These are phyloP conservation scores for Drosophila kanekoi DNA, from an alignment of 2,888 invertebrate genomes.

Conservation along the genomic window DNA sequence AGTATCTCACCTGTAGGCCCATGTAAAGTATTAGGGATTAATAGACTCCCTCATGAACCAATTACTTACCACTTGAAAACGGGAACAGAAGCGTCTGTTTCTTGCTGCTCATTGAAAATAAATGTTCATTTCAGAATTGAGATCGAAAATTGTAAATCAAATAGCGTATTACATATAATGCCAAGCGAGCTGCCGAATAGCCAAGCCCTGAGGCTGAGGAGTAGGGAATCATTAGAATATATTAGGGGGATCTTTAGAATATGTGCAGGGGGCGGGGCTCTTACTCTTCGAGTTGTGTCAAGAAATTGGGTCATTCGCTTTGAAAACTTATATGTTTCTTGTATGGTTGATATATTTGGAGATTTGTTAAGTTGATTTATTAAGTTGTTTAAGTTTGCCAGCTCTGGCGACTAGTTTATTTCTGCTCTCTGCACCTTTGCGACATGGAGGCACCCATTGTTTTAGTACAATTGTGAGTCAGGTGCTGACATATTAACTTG, in stretches of 20 bases:
- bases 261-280: constrained; percentile 27
- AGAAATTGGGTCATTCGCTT: constrained; percentile 68
- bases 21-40: not conserved
- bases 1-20: no score
- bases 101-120: constrained; percentile 36
- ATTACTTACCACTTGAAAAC: constrained; percentile 9
- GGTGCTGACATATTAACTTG: constrained; percentile 4
- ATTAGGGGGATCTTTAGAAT: constrained; percentile 26
- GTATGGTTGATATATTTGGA: constrained; percentile 66
- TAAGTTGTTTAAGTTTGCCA: constrained; percentile 40
- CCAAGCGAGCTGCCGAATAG: constrained; percentile 1
- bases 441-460: constrained; percentile 18
- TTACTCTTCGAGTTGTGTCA: constrained; percentile 36
- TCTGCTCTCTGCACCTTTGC: constrained; percentile 33
- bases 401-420: constrained; percentile 52
- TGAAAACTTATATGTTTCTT: constrained; percentile 23
- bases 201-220: no score
- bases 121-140: constrained; percentile 56
- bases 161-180: constrained; percentile 40
- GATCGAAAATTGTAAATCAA: constrained; percentile 71
- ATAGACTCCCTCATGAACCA: constrained; percentile 1
- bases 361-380: constrained; percentile 73
- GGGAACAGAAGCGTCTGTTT: constrained; percentile 21
- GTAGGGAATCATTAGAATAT: constrained; percentile 26
- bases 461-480: constrained; percentile 16